Percentiles rank a stretch among this genome's conserved stretches.
phyloP scores from a whole-genome alignment of 2,113 vertebrate genomes.

The Oncorhynchus tshawytscha region DNA sequence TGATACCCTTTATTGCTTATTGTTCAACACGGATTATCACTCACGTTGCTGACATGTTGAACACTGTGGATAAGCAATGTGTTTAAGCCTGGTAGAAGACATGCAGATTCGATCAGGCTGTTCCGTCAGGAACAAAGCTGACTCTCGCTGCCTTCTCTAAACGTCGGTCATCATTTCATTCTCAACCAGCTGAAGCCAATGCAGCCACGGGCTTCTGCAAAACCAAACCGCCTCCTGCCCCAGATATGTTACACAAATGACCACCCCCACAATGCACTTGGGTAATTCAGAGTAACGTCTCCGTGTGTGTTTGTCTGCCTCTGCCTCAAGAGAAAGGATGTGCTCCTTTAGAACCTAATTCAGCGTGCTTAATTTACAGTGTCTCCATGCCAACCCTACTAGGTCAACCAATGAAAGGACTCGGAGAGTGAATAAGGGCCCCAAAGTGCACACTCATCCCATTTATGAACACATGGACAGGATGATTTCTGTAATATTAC shows the following conservation, averaged over 20 bases:
- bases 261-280: slow-evolving; percentile 34
- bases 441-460: slow-evolving; percentile 44
- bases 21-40: no score
- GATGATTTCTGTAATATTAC: background rate
- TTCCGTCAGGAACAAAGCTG: background rate
- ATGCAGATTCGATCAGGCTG: no score
- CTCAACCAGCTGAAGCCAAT: background rate
- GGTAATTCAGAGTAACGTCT: slow-evolving; percentile 3
- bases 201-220: background rate
- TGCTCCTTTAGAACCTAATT: slow-evolving; percentile 65
- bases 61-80: no score
- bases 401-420: slow-evolving; percentile 72
- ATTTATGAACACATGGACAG: background rate
- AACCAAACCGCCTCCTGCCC: background rate
- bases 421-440: slow-evolving; percentile 18
- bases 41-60: no score
- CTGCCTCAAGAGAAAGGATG: slow-evolving; percentile 51
- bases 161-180: background rate
- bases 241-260: slow-evolving; percentile 35
- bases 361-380: slow-evolving; percentile 64
- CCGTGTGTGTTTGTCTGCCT: slow-evolving; percentile 49
- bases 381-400: slow-evolving; percentile 75
- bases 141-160: background rate
- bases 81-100: no score
- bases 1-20: no score